Evolutionary conservation across 2,888 invertebrate species (phyloP).

Genomic region (Criorhina ranunculi): DNA sequence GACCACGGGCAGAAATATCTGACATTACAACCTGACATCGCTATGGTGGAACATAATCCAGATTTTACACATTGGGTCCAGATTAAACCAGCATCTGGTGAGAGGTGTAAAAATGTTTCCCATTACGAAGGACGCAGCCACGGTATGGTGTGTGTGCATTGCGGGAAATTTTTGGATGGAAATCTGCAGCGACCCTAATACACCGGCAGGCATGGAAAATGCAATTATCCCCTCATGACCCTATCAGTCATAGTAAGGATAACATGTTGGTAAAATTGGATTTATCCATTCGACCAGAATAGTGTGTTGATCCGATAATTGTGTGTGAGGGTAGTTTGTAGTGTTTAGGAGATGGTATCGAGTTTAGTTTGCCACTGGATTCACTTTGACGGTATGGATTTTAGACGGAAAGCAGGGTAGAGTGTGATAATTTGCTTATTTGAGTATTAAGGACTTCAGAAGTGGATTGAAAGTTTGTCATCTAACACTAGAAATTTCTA

Average conservation of each 20-base stretch:
- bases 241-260: constrained; percentile 18
- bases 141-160: neutral
- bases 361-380: neutral
- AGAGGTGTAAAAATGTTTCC: constrained; percentile 30
- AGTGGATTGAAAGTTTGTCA: no score
- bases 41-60: constrained; percentile 22
- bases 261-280: constrained; percentile 37
- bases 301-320: constrained; percentile 1
- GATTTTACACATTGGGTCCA: constrained; percentile 26
- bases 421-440: no score
- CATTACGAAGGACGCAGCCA: constrained; percentile 21
- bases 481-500: no score
- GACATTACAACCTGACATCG: neutral
- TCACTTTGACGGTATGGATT: neutral
- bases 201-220: constrained; percentile 13
- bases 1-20: neutral
- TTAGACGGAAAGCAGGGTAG: no score
- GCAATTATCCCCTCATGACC: constrained; percentile 43
- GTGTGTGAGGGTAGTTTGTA: neutral
- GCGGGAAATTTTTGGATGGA: constrained; percentile 13
- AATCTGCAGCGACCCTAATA: constrained; percentile 2
- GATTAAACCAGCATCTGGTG: constrained; percentile 4
- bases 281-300: constrained; percentile 25
- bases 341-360: neutral
- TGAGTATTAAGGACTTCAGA: no score